Evolutionary conservation across 2,888 invertebrate species (phyloP), one percentile per base, ranked within the genome.

Genomic region (Hanleya hanleyi): DNA sequence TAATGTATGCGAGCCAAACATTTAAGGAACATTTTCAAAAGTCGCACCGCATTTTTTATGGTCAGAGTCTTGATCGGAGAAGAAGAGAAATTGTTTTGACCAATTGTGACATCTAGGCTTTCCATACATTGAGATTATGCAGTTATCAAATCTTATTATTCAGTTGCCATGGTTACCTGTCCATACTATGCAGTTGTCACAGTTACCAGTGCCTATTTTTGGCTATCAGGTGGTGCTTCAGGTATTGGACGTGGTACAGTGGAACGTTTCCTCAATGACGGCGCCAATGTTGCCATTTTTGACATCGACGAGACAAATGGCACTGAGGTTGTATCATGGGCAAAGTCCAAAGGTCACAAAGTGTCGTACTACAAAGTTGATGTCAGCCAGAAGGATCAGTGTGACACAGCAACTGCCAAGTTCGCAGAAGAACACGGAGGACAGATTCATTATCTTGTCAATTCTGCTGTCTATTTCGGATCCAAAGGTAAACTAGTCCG

Each of bases 401-500:
- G 57, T 26, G 57, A 57, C 22, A 26, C 29, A 15, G 57, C 26
- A 22, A 32, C 29, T 22, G 57, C 57, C 15, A 32, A 57, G 22
- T 22, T 57, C 57, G 57, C 29, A 18, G 29, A 57, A 32, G 29
- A 57, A 57, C 32, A 57, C 57, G 57, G 57, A 57, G 66, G 49
- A 47, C n/a, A 22, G 5, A 67, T 72, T 26, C 26, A 67, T 32
- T 37, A 37, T n/a, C 36, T 72, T 61, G 68, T 72, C 22, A 72
- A 72, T 47, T 26, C 37, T 12, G 72, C 64, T 15, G 72, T 33
- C 7, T 72, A 68, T 36, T 72, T 72, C 35, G 72, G 72, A 2
- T 67, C 72, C 3, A 67, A 72, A 68, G 72, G 72, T 72, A 71
- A 26, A 22, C 3, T 32, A n/a, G n/a, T n/a, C n/a, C n/a, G n/a